These are phyloP conservation scores for Agelaius phoeniceus DNA, from an alignment of 2,113 vertebrate species.

Conservation along the genomic window DNA sequence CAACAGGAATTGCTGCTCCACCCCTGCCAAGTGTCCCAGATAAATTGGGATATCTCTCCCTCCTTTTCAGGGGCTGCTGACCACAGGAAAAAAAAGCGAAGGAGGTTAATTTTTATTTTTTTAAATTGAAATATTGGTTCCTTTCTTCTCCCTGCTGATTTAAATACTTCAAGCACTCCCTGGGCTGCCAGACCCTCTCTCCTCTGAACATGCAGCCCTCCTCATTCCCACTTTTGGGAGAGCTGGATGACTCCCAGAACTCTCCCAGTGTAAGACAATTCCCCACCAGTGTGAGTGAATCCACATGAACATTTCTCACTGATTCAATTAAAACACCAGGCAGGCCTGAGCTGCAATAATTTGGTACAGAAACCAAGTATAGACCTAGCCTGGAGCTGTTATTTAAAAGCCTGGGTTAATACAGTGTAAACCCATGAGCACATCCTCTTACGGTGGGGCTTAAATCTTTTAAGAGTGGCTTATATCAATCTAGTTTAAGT, in stretches of 20 bases:
- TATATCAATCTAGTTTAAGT: conserved; percentile 67
- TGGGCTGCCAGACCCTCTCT: not conserved
- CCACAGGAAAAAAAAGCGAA: not conserved
- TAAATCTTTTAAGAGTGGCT: conserved; percentile 64
- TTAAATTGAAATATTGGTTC: not conserved
- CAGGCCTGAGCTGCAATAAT: not conserved
- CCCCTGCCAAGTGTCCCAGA: not conserved
- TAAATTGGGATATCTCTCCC: rapidly evolving
- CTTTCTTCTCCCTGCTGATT: not conserved
- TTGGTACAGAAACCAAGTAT: conserved; percentile 21
- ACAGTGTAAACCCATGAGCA: conserved; percentile 58
- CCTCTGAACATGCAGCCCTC: rapidly evolving
- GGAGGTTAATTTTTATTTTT: too few species aligned
- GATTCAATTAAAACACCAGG: not conserved
- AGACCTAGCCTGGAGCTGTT: conserved; percentile 55
- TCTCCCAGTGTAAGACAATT: not conserved
- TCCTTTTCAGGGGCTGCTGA: not conserved
- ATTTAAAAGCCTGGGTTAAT: conserved; percentile 61
- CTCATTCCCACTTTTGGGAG: not conserved
- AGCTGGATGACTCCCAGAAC: not conserved
- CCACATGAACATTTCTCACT: not conserved
- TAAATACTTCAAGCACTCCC: not conserved
- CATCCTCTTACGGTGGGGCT: conserved; percentile 57
- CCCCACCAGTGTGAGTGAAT: not conserved
- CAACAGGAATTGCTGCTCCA: not conserved